A percentile compares a stretch with the other conserved stretches of the same genome.
Evolutionary conservation across 2,113 vertebrate species (phyloP).

Genomic region (Lophotis ruficrista): DNA sequence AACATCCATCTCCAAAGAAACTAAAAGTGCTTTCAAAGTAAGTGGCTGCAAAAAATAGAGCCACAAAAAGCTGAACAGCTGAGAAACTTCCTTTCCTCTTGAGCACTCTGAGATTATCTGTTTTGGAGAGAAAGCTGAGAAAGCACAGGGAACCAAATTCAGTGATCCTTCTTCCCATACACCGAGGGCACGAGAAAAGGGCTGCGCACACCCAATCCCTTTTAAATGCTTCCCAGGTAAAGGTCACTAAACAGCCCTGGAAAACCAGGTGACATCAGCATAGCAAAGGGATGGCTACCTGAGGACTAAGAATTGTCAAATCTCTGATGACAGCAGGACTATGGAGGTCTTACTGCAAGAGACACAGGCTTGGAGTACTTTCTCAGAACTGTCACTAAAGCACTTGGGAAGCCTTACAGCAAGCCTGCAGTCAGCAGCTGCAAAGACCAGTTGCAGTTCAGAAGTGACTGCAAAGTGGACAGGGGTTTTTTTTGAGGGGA

Average conservation of each 20-base stretch:
- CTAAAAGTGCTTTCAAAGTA: neutral
- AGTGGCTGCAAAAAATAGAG: neutral
- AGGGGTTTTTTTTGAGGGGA: accelerated
- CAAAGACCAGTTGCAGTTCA: neutral
- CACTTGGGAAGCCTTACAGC: neutral
- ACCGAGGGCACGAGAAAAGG: neutral
- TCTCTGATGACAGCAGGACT: neutral
- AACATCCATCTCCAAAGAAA: neutral
- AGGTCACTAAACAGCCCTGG: neutral
- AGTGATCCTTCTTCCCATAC: neutral
- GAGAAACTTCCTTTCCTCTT: neutral
- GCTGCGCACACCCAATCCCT: neutral
- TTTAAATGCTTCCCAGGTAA: neutral
- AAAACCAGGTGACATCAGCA: neutral
- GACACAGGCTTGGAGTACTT: neutral
- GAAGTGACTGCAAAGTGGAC: neutral
- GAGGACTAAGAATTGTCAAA: neutral
- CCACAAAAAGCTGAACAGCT: neutral
- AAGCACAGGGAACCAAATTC: neutral
- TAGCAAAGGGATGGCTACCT: neutral
- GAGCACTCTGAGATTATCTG: neutral
- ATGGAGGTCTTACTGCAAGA: neutral
- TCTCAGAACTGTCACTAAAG: neutral
- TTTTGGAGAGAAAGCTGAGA: neutral
- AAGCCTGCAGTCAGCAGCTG: neutral